Conservation (phyloP, 1,140 invertebrate genomes). For the fruit fly (Drosophila melanogaster) region DNA sequence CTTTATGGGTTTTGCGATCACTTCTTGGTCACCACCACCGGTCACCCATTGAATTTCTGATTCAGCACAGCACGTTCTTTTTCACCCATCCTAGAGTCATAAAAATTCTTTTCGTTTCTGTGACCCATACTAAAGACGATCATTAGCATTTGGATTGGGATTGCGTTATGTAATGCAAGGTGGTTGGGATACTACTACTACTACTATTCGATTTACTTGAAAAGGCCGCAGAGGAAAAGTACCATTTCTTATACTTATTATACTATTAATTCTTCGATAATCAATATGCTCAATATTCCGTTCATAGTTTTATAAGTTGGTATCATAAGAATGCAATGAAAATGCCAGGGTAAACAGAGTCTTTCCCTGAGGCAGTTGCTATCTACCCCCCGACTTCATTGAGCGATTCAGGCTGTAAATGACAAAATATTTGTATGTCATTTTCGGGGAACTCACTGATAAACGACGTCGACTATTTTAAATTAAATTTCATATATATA, state of each 20-base stretch:
- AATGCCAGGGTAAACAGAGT: not conserved
- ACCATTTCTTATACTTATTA: too few species aligned
- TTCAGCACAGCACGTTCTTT: constrained; percentile 37
- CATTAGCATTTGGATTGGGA: constrained; percentile 44
- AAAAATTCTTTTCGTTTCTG: constrained; percentile 39
- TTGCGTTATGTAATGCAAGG: constrained; percentile 39
- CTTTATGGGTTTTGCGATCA: constrained; percentile 44
- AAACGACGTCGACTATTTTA: constrained; percentile 58
- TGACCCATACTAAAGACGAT: constrained; percentile 34
- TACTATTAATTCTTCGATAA: too few species aligned
- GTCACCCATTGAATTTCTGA: constrained; percentile 43
- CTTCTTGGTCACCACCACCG: constrained; percentile 3
- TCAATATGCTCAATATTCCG: not conserved
- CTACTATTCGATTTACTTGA: not conserved
- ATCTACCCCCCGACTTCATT: constrained; percentile 30
- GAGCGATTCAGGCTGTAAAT: constrained; percentile 41
- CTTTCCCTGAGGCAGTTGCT: not conserved
- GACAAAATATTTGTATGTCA: constrained; percentile 37
- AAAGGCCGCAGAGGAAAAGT: not conserved
- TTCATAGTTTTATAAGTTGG: not conserved
- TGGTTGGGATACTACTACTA: not conserved
- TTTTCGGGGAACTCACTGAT: constrained; percentile 44
- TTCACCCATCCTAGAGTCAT: constrained; percentile 28
- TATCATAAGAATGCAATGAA: constrained; percentile 1
- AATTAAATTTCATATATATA: constrained; percentile 57